Conservation (phyloP, 2,113 vertebrate species). For the Mesembrinibis cayennensis region DNA sequence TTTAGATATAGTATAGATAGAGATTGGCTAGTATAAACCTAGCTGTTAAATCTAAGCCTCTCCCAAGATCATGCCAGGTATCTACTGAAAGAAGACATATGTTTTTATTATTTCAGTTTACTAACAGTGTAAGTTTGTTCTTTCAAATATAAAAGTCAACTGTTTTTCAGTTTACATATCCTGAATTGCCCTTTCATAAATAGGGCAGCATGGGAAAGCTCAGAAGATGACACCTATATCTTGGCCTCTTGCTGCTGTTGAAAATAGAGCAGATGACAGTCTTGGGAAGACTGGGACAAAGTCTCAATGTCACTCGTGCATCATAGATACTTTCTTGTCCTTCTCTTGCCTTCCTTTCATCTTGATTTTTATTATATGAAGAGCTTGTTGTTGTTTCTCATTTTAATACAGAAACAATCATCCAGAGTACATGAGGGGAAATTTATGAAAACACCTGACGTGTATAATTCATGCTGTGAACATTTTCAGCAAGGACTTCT, state of each 20-base stretch:
- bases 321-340: neutral
- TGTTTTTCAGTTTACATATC: neutral
- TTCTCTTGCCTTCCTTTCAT: neutral
- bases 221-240: neutral
- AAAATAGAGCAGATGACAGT: neutral
- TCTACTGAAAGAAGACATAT: neutral
- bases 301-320: neutral
- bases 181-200: neutral
- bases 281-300: neutral
- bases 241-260: neutral
- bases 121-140: neutral
- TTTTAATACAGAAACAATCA: neutral
- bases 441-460: neutral
- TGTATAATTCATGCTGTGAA: neutral
- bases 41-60: neutral
- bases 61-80: neutral
- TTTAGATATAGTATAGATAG: neutral
- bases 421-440: neutral
- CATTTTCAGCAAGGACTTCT: neutral
- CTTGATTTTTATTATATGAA: neutral
- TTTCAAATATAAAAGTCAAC: neutral
- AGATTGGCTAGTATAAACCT: neutral
- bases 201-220: neutral
- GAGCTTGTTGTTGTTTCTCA: neutral
- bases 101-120: neutral